These are phyloP conservation scores for Ceratosolen solmsi DNA, from an alignment of 1,140 invertebrate species.

Conservation along the genomic window DNA sequence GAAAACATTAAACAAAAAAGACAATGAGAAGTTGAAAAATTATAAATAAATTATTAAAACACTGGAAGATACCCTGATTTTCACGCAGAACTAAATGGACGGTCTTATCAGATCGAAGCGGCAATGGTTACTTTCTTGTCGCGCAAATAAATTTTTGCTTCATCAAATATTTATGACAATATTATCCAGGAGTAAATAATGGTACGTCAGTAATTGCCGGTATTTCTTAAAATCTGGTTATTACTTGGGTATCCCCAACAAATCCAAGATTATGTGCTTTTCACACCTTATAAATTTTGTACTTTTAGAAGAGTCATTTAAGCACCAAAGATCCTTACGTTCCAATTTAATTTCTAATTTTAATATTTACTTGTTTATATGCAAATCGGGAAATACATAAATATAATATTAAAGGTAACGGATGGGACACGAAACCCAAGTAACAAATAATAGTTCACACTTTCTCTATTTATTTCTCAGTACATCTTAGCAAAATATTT, in stretches of 20 bases:
- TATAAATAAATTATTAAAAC: neutral
- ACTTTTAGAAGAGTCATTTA: neutral
- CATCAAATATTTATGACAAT: slow-evolving; percentile 46
- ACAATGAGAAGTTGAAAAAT: too few species aligned
- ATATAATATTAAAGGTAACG: neutral
- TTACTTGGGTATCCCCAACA: neutral
- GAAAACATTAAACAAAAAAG: too few species aligned
- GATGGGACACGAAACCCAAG: neutral
- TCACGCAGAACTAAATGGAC: neutral
- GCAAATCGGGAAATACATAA: neutral
- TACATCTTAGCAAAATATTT: too few species aligned
- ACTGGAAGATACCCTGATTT: neutral
- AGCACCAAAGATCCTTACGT: neutral
- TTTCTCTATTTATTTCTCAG: neutral
- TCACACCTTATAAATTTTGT: neutral
- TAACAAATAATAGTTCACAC: neutral
- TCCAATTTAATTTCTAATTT: neutral
- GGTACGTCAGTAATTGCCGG: neutral
- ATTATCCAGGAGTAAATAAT: neutral
- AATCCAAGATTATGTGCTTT: neutral
- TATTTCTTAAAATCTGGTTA: neutral
- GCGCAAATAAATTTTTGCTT: slow-evolving; percentile 1
- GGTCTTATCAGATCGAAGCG: too few species aligned
- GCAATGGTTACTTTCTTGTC: neutral
- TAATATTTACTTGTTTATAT: neutral